These are phyloP conservation scores for Rhabdomys pumilio DNA, from an alignment of 2,797 vertebrate genomes.

Conservation along the genomic window DNA sequence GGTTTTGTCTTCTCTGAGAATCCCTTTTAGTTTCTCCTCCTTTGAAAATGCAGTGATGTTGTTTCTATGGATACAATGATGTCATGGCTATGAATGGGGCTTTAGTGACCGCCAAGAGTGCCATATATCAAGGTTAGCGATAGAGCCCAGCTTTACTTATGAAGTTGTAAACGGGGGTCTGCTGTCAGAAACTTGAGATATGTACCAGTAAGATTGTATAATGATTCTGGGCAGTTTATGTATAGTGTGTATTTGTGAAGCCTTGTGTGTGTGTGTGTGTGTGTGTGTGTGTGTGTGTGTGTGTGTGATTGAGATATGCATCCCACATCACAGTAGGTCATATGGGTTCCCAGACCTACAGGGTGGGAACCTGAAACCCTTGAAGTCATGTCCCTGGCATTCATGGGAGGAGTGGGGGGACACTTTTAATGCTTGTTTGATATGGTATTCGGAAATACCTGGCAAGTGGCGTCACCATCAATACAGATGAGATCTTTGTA, in stretches of 20 bases:
- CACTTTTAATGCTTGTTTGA: not conserved
- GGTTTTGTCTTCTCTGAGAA: slow-evolving; percentile 63
- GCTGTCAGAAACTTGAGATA: slow-evolving; percentile 63
- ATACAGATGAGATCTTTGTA: not conserved
- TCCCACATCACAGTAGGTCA: slow-evolving; percentile 20
- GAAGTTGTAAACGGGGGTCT: slow-evolving; percentile 54
- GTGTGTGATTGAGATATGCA: slow-evolving; percentile 53
- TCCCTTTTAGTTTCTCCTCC: not conserved
- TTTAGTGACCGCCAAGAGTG: slow-evolving; percentile 59
- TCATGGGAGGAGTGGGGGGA: not conserved
- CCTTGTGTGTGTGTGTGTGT: slow-evolving; percentile 34
- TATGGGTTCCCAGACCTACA: slow-evolving; percentile 13
- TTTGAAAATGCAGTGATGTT: slow-evolving; percentile 67
- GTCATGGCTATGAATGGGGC: slow-evolving; percentile 66
- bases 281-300: too few species aligned
- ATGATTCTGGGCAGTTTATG: not conserved
- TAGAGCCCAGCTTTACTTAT: slow-evolving; percentile 58
- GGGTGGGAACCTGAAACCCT: not conserved
- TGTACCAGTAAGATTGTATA: slow-evolving; percentile 22
- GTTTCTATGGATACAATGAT: slow-evolving; percentile 78
- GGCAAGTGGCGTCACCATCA: not conserved
- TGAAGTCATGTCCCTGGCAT: not conserved
- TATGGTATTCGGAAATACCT: not conserved
- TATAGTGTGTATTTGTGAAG: slow-evolving; percentile 59
- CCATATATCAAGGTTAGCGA: slow-evolving; percentile 66